Base-by-base conservation (phyloP, 2,797 vertebrate genomes). In the Ataeniobius toweri region DNA sequence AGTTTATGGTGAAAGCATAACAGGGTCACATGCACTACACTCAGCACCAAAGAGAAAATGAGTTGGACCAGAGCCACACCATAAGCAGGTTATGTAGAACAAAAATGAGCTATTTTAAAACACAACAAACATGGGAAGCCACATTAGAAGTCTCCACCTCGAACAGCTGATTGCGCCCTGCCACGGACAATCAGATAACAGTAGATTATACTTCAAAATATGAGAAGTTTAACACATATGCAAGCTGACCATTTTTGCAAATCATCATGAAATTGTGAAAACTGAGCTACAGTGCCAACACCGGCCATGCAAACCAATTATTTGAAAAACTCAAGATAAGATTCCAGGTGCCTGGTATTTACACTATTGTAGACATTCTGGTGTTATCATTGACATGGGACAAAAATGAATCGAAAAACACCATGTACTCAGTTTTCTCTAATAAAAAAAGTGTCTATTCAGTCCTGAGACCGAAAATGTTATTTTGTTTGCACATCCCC, bases 401-500 rank as follows among this genome's bases (percentile, higher is more conserved):
- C 28, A 59, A 51, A 31, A 71, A 50, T 50, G 28, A 71, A 28
- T 36, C 0, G 5, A 5, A 18, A 31, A 16, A 55, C 9, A 44
- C 14, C 20, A 36, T 44, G 22, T 6, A 14, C 22, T 14, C 56
- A 58, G n/a, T 10, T n/a, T 9, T 10, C n/a, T 18, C 51, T 63
- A 13, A 44, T 2, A 4, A 14, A 6, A 39, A 26, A 26, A 14
- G 6, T 70, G 67, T n/a, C 2, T 1, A 14, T 41, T n/a, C 12
- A 76, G 53, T 50, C 44, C 16, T 28, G 13, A 51, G 7, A 67
- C 2, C 13, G 53, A 67, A 28, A 10, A 24, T 26, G 74, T 80
- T 53, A 79, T 78, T 77, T 59, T 2, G 55, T 77, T 69, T 24
- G 51, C 44, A 41, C 44, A 50, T 85, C 87, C 75, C 89, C 90